Conservation (phyloP, 2,888 invertebrate species). For the Steinernema carpocapsae region DNA sequence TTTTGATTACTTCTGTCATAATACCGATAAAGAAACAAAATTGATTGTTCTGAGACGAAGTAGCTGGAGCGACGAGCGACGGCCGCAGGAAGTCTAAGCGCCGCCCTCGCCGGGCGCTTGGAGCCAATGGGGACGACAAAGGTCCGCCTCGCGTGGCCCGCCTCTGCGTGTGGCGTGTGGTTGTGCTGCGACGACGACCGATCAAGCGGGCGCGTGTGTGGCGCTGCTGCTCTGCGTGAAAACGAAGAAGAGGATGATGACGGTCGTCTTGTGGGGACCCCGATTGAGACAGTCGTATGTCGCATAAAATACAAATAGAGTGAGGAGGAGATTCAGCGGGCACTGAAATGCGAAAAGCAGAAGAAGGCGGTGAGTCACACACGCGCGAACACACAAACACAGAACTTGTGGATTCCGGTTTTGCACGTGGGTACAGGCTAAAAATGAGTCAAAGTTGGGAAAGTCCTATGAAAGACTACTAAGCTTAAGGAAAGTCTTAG, state of each 20-base stretch:
- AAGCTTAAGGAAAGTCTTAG: too few species aligned
- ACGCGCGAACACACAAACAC: background rate
- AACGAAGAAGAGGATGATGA: too few species aligned
- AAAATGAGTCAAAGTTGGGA: conserved; percentile 23
- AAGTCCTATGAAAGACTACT: too few species aligned
- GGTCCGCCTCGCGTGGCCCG: conserved; percentile 30
- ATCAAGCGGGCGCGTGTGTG: background rate
- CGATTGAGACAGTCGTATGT: background rate
- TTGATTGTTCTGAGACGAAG: conserved; percentile 35
- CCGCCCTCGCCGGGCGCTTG: conserved; percentile 3
- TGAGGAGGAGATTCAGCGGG: conserved; percentile 8
- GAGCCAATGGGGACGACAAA: conserved; percentile 9
- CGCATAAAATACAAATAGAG: conserved; percentile 4
- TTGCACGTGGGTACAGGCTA: conserved; percentile 5
- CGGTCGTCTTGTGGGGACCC: too few species aligned
- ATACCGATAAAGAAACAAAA: conserved; percentile 35
- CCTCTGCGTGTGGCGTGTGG: conserved; percentile 14
- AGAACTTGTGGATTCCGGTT: conserved; percentile 2
- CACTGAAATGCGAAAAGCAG: conserved; percentile 17
- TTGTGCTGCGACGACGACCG: too few species aligned
- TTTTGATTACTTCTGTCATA: conserved; percentile 35
- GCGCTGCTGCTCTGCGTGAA: too few species aligned
- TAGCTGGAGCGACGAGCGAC: conserved; percentile 27
- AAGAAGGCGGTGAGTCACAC: conserved; percentile 9
- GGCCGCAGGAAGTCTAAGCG: conserved; percentile 1